Conservation (phyloP, 2,888 invertebrate genomes). For the Glaucopsyche alexis region DNA sequence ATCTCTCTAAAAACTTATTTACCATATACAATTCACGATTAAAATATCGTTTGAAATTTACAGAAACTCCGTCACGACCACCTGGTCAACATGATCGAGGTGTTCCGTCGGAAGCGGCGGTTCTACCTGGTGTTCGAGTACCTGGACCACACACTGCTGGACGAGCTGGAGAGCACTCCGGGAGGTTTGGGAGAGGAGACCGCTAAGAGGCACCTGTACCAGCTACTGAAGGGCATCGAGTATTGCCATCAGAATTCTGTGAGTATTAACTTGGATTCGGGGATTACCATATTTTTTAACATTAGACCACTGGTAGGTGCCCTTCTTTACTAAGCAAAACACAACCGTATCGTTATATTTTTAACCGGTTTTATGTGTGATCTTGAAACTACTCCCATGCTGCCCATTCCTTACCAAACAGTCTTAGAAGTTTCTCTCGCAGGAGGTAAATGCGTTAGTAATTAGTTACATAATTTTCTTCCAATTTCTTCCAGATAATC, state of each 20-base stretch:
- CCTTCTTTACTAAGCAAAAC: too few relatives aligned
- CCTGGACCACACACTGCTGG: constrained; percentile 90
- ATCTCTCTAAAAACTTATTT: too few relatives aligned
- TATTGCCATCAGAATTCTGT: constrained; percentile 93
- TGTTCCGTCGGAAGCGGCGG: constrained; percentile 89
- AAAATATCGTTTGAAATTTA: constrained; percentile 31
- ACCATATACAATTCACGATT: too few relatives aligned
- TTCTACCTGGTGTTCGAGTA: constrained; percentile 94
- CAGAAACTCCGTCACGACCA: constrained; percentile 94
- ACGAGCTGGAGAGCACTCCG: constrained; percentile 87
- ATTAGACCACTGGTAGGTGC: too few relatives aligned
- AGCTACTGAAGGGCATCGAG: constrained; percentile 88
- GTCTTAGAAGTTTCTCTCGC: not conserved
- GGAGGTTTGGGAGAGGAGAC: constrained; percentile 87
- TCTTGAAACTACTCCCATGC: too few relatives aligned
- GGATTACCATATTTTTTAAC: too few relatives aligned
- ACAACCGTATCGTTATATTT: too few relatives aligned
- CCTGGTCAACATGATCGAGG: constrained; percentile 92
- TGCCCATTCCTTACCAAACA: too few relatives aligned
- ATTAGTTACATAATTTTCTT: not conserved
- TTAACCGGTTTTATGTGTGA: too few relatives aligned
- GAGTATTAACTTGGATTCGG: constrained; percentile 51
- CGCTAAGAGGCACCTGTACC: constrained; percentile 87
- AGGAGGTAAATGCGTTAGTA: too few relatives aligned
- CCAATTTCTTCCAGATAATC: constrained; percentile 82